phyloP scores from a whole-genome alignment of 2,113 vertebrate species.

The Phyllostomus hastatus region DNA sequence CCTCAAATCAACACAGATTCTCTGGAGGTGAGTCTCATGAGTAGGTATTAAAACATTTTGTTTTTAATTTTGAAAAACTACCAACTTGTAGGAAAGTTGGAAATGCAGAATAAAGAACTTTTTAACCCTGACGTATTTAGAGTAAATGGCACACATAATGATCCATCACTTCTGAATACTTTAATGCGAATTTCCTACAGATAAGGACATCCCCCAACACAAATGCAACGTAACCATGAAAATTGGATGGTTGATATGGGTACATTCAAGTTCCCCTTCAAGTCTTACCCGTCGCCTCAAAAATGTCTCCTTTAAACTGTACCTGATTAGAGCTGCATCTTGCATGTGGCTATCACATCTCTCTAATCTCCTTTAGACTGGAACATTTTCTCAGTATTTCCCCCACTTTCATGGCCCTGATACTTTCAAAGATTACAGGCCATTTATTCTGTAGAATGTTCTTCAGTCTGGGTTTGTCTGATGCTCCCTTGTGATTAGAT shows the following conservation, averaged over 20 bases:
- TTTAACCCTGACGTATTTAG: background rate
- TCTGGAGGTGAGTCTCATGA: background rate
- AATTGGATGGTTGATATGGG: background rate
- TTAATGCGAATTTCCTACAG: background rate
- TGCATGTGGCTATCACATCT: background rate
- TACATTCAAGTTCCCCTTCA: background rate
- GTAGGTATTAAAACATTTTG: background rate
- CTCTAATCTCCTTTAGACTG: background rate
- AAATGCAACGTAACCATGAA: background rate
- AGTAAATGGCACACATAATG: background rate
- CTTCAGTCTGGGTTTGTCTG: background rate
- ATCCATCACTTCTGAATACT: background rate
- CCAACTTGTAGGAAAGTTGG: background rate
- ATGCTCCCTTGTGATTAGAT: background rate
- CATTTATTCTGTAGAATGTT: background rate
- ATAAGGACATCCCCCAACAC: background rate
- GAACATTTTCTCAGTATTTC: background rate
- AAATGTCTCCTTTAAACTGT: background rate
- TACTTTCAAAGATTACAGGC: background rate
- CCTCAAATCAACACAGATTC: background rate
- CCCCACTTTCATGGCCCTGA: background rate
- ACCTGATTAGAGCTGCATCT: background rate
- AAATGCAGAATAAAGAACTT: background rate
- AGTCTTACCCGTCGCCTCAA: background rate
- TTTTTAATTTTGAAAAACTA: slow-evolving; percentile 16